phyloP scores from a whole-genome alignment of 2,888 invertebrate genomes.

The Caenorhabditis macrosperma region DNA sequence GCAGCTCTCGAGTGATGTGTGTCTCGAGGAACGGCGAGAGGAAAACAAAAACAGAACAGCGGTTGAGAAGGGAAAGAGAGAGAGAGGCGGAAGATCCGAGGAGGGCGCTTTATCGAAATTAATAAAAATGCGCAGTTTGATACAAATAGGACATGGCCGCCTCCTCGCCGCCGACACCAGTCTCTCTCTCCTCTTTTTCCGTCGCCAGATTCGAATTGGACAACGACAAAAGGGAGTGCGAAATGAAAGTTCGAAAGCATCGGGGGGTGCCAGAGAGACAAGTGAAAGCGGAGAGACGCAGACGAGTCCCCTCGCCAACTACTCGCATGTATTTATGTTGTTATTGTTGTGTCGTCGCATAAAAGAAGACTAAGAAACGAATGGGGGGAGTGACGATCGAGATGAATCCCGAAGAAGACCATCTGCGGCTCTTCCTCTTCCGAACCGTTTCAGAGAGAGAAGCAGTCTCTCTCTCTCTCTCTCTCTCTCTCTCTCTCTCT shows the following conservation, averaged over 20 bases:
- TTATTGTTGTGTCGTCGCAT: conserved; percentile 39
- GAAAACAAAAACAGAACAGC: conserved; percentile 9
- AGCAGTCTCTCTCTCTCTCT: background rate
- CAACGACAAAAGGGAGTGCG: conserved; percentile 40
- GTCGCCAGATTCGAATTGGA: background rate
- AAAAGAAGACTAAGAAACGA: conserved; percentile 14
- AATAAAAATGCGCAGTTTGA: conserved; percentile 48
- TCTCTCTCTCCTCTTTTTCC: background rate
- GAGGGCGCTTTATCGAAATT: conserved; percentile 33
- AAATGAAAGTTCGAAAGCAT: conserved; percentile 43
- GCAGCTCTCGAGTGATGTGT: conserved; percentile 1
- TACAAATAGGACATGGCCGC: conserved; percentile 45
- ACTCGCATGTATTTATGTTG: conserved; percentile 56
- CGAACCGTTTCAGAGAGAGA: background rate
- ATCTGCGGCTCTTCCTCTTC: conserved; percentile 19
- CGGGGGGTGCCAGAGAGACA: background rate
- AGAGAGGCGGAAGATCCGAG: background rate
- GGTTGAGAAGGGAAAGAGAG: background rate
- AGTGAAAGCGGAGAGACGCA: conserved; percentile 16
- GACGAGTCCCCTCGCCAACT: background rate
- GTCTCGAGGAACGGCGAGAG: conserved; percentile 3
- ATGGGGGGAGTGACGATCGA: background rate
- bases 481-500: background rate
- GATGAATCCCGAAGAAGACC: conserved; percentile 15
- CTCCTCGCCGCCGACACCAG: conserved; percentile 4